phyloP scores from a whole-genome alignment of 2,888 invertebrate species.

The Lasioglossum figueresi region DNA sequence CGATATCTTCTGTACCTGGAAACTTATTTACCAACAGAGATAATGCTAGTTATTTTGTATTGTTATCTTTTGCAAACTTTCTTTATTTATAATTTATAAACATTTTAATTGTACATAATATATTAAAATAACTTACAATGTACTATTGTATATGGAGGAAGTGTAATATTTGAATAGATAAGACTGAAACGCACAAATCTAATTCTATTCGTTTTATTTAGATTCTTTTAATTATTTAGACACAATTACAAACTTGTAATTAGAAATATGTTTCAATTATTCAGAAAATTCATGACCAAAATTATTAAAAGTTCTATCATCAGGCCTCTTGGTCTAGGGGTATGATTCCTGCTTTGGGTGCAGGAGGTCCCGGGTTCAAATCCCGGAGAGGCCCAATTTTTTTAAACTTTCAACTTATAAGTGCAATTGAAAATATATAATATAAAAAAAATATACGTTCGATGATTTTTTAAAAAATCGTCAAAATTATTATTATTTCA shows the following conservation, averaged over 20 bases:
- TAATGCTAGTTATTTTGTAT: background rate
- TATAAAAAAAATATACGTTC: background rate
- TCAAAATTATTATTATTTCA: background rate
- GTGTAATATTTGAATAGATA: background rate
- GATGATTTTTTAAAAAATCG: background rate
- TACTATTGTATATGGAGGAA: background rate
- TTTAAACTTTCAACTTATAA: conserved; percentile 29
- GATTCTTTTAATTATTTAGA: background rate
- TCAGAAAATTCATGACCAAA: rapidly evolving
- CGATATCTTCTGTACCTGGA: background rate
- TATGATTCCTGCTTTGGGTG: conserved; percentile 85
- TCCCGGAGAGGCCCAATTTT: conserved; percentile 84
- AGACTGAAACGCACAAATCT: background rate
- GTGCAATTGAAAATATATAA: background rate
- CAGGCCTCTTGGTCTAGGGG: conserved; percentile 84
- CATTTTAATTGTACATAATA: background rate
- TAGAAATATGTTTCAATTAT: background rate
- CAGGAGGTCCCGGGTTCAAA: conserved; percentile 85
- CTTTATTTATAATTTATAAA: background rate
- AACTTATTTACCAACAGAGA: background rate
- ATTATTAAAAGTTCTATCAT: background rate
- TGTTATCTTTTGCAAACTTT: background rate
- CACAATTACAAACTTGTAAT: background rate
- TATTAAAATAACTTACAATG: background rate
- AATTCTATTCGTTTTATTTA: background rate